Evolutionary conservation across 2,113 vertebrate species (phyloP).

Genomic region (Malurus alboscapulatus): DNA sequence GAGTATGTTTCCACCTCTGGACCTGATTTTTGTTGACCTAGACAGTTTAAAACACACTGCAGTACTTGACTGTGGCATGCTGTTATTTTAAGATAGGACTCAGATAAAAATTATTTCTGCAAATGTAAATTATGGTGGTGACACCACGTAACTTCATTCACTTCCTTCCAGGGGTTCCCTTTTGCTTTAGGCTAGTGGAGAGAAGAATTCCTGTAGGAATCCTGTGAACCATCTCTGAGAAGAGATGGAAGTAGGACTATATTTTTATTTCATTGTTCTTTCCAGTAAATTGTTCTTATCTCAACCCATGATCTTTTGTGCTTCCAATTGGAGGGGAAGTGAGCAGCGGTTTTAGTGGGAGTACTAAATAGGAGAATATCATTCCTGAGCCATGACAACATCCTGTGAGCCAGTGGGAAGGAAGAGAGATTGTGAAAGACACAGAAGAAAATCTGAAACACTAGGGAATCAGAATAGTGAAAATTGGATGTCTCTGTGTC

Average conservation of each 20-base stretch:
- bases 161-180: neutral
- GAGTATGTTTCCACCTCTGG: neutral
- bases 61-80: neutral
- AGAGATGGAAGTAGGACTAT: neutral
- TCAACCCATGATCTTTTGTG: too few relatives aligned
- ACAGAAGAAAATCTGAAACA: conserved; percentile 20
- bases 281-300: too few relatives aligned
- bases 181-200: neutral
- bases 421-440: conserved; percentile 13
- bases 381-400: neutral
- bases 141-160: neutral
- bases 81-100: neutral
- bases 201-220: neutral
- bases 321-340: too few relatives aligned
- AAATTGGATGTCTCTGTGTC: neutral
- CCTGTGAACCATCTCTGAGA: neutral
- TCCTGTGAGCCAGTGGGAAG: conserved; percentile 21
- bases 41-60: neutral
- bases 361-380: neutral
- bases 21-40: neutral
- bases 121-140: neutral
- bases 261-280: neutral
- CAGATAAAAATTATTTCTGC: neutral
- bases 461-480: neutral
- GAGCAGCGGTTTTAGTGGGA: too few relatives aligned